Evolutionary conservation across 53 echinoderm and acorn worm genomes (phyloP), one percentile per base, ranked within the genome.

Genomic region (Henricia sp.): DNA sequence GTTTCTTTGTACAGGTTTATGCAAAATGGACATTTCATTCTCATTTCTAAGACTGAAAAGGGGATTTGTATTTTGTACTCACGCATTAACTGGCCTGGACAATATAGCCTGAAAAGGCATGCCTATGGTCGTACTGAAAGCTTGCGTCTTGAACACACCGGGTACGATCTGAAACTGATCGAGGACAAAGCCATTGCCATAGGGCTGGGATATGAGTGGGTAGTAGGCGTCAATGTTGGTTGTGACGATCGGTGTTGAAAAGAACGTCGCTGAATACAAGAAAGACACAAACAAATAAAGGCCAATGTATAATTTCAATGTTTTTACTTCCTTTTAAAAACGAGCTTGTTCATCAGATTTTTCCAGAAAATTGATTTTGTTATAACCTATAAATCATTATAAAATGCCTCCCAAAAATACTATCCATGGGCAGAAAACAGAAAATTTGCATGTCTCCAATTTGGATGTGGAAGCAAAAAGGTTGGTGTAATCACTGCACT

Each of bases 91-190:
- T 3, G 69, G 83, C 54, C 55, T 82, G 6, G 74, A 71, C 52
- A 92, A 77, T 26, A 92, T 84, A 6, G 82, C 93, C 33, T 93
- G 90, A 34, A 87, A 93, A 3, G 89, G 84, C 19, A 90, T 63
- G 0, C 63, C 56, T 1, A 90, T 35, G 13, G 56, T 83, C 33
- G 37, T 69, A 52, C 87, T 11, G 43, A 88, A 87, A 4, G 83
- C 93, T 16, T 74, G 62, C 26, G 90, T 86, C 2, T 51, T 70
- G 43, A 51, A 75, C 12, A 90, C 90, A 2, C 87, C 90, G 24
- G 93, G 93, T 19, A 93, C 87, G 23, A 65, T 63, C 67, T 93
- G 89, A 51, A 93, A 93, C 64, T 93, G 93, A n/a, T 83, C 70
- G 87, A 93, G 68, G 83, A 70, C 68, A 51, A 69, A 90, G 23